Conservation (phyloP, 2,797 vertebrate genomes). For the Enteromius afrohamiltoni region DNA sequence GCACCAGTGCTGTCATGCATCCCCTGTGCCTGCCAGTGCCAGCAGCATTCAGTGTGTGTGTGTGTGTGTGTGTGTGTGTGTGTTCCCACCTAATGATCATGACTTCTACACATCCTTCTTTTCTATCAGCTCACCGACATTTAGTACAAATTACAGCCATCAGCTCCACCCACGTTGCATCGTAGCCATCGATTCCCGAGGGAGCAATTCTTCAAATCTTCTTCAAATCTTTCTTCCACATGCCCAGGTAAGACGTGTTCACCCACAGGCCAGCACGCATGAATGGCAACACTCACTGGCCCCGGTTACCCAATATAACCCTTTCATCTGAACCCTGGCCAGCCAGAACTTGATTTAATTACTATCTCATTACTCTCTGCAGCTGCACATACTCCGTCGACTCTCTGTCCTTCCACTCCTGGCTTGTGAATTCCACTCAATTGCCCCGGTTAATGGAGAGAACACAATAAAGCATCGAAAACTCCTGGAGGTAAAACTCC, state of each 20-base stretch:
- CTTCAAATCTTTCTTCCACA: conserved; percentile 21
- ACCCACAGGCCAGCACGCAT: conserved; percentile 43
- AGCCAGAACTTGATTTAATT: conserved; percentile 58
- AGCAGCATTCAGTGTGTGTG: conserved; percentile 29
- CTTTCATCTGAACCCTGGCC: conserved; percentile 43
- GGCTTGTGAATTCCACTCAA: conserved; percentile 60
- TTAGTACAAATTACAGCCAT: conserved; percentile 56
- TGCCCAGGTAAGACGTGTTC: conserved; percentile 22
- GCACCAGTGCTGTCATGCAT: conserved; percentile 9
- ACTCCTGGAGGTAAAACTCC: conserved; percentile 44
- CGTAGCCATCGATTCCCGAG: neutral
- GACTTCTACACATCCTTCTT: conserved; percentile 51
- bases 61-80: conserved; percentile 25
- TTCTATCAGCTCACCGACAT: conserved; percentile 51
- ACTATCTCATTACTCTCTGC: conserved; percentile 59
- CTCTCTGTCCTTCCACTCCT: conserved; percentile 46
- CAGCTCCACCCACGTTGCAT: conserved; percentile 41
- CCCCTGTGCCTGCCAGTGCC: conserved; percentile 33
- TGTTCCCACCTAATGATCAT: conserved; percentile 50
- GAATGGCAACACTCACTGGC: conserved; percentile 31
- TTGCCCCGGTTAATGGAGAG: conserved; percentile 61
- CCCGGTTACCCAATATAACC: conserved; percentile 37
- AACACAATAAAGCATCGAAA: conserved; percentile 50
- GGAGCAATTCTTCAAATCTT: conserved; percentile 40
- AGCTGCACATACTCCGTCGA: conserved; percentile 38